Conservation (phyloP, 1,140 invertebrate species). For the Aporrectodea caliginosa region DNA sequence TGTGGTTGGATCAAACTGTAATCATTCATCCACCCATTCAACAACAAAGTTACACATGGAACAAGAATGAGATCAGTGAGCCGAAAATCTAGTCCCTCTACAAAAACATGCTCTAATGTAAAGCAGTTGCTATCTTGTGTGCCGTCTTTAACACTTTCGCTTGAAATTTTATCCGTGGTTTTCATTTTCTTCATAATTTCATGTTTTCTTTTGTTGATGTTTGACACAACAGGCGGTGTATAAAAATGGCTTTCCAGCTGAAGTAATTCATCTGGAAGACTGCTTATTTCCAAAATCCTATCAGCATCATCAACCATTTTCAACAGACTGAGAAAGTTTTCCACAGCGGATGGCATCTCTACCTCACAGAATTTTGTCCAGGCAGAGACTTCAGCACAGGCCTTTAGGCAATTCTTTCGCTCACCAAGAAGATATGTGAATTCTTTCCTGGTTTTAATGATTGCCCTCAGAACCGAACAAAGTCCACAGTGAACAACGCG, state of each 20-base stretch:
- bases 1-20: not conserved
- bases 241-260: constrained; percentile 79
- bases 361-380: constrained; percentile 92
- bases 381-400: constrained; percentile 61
- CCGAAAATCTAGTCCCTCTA: constrained; percentile 77
- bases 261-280: constrained; percentile 63
- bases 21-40: constrained; percentile 50
- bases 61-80: constrained; percentile 79
- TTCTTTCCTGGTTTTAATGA: constrained; percentile 7
- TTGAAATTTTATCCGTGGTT: constrained; percentile 35
- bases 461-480: not conserved
- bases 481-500: not conserved
- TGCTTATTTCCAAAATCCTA: not conserved
- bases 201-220: constrained; percentile 73
- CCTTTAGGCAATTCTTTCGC: constrained; percentile 23
- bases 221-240: constrained; percentile 80
- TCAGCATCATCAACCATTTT: constrained; percentile 16
- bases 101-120: constrained; percentile 67
- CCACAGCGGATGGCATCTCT: constrained; percentile 65
- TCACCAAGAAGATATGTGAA: constrained; percentile 22
- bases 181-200: constrained; percentile 43
- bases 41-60: constrained; percentile 67
- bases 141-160: too few species aligned
- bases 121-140: too few species aligned
- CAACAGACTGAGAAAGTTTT: constrained; percentile 37